Base-by-base conservation (phyloP, 2,888 invertebrate species). In the Monopis laevigella region DNA sequence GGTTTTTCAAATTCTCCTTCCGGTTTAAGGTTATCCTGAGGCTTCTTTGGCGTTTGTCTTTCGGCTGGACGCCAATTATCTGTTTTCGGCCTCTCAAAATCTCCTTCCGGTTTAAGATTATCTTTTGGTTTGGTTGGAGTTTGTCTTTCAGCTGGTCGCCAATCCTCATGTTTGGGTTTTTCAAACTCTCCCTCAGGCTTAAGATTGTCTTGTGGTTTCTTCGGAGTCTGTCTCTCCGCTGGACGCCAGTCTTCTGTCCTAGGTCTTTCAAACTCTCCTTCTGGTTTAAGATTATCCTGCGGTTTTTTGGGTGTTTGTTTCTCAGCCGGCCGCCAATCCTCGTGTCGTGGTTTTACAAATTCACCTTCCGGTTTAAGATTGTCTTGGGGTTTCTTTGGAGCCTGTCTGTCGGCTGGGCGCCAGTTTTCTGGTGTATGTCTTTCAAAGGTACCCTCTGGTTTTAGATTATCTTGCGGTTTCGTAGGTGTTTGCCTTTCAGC, bases 381-480 rank as follows among this genome's bases (percentile, higher is more conserved):
- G 47, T 54, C 59, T 30, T 43, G 47, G 10, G 61, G 74, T 39
- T 52, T 66, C 2, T 54, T 54, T 27, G 58, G 58, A 10, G 54
- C 54, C 1, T 72, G 75, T 26, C 82, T 57, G 48, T 78, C 82
- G 8, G 66, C 72, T 17, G 73, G 73, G 44, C 59, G 59, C 56
- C 72, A 69, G 45, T 67, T 57, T 6, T 58, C 53, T 19, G 54
- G 60, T 27, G 64, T 62, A 8, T 64, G 62, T 27, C 59, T 48
- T 32, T 62, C 59, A 48, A 74, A 75, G 2, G 66, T 63, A 3
- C 80, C 81, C 54, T 84, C 84, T 1, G 82, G 75, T 18, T 65
- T 66, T 0, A 84, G 56, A 52, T 85, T 86, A 46, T 86, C 86
- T 19, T 70, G 55, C 1, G 82, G 84, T 48, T 70, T 81, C 18